phyloP scores from a whole-genome alignment of 2,888 invertebrate species.

The Leptodirus hochenwartii region DNA sequence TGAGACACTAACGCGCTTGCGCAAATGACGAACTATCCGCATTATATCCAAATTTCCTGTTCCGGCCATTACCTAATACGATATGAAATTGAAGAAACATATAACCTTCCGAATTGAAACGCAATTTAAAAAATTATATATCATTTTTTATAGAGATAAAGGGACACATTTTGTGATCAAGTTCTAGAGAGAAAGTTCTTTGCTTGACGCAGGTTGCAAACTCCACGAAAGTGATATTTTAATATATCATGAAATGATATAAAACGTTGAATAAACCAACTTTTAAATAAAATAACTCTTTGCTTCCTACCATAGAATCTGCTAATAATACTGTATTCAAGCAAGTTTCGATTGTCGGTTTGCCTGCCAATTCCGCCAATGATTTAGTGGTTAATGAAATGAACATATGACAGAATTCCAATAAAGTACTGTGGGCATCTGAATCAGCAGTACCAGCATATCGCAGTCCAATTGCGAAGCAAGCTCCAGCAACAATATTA shows the following conservation, averaged over 20 bases:
- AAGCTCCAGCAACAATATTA: conserved; percentile 88
- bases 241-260: too few species aligned
- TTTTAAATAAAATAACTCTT: conserved; percentile 2
- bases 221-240: too few species aligned
- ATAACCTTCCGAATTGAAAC: too few species aligned
- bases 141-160: too few species aligned
- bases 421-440: conserved; percentile 60
- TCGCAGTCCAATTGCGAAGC: conserved; percentile 81
- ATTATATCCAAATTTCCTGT: conserved; percentile 75
- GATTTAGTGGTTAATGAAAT: conserved; percentile 47
- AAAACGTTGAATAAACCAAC: too few species aligned
- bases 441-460: conserved; percentile 83
- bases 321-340: conserved; percentile 68
- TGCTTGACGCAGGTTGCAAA: too few species aligned
- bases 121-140: too few species aligned
- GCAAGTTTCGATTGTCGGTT: conserved; percentile 78
- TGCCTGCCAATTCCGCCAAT: conserved; percentile 74
- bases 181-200: too few species aligned
- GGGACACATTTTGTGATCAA: too few species aligned
- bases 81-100: too few species aligned
- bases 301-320: conserved; percentile 51
- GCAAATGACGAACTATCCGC: conserved; percentile 66
- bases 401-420: conserved; percentile 53
- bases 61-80: conserved; percentile 83
- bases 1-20: conserved; percentile 58